A percentile compares a stretch with the other conserved stretches of the same genome.
Evolutionary conservation across 2,888 invertebrate species (phyloP).

Genomic region (Achlya flavicornis): DNA sequence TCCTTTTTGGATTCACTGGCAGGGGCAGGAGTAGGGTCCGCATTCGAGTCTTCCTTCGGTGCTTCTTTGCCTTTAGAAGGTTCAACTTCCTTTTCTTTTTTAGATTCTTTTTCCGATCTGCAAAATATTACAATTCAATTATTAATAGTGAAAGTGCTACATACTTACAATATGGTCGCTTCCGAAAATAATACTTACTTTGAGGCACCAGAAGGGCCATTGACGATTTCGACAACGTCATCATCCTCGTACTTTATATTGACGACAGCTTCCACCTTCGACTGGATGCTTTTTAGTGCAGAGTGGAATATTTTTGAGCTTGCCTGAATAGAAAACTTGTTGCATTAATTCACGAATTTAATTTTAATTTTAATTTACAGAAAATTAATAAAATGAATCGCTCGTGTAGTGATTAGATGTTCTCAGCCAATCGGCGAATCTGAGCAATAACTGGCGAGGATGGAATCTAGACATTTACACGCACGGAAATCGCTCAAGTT

Average conservation of each 20-base stretch:
- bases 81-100: slow-evolving; percentile 28
- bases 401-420: too few relatives aligned
- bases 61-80: slow-evolving; percentile 13
- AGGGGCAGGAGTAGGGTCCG: neutral
- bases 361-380: too few relatives aligned
- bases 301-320: slow-evolving; percentile 88
- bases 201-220: slow-evolving; percentile 51
- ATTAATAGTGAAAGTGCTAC: too few relatives aligned
- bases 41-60: slow-evolving; percentile 14
- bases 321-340: slow-evolving; percentile 79
- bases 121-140: slow-evolving; percentile 13
- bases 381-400: too few relatives aligned
- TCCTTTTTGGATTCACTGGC: slow-evolving; percentile 11
- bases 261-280: slow-evolving; percentile 85
- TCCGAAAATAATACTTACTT: slow-evolving; percentile 51
- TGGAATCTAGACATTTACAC: too few relatives aligned
- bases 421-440: too few relatives aligned
- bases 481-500: too few relatives aligned
- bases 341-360: too few relatives aligned
- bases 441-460: too few relatives aligned
- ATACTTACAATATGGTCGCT: too few relatives aligned
- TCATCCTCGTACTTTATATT: slow-evolving; percentile 80
- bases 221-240: slow-evolving; percentile 75
- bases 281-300: slow-evolving; percentile 85
- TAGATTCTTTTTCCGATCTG: slow-evolving; percentile 46